Evolutionary conservation across 2,888 invertebrate species (phyloP).

Genomic region (Drosophila vallismaia): DNA sequence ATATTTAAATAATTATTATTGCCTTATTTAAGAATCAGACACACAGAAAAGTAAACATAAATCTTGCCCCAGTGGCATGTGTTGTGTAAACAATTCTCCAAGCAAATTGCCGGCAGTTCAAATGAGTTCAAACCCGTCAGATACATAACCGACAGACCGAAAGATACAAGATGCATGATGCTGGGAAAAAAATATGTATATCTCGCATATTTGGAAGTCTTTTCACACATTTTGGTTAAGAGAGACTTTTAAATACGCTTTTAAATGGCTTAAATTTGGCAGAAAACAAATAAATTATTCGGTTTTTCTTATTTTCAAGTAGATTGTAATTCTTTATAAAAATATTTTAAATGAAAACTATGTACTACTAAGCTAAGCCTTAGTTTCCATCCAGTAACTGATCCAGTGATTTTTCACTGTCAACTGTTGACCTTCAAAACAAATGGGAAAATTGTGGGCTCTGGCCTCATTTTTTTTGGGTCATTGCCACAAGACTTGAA

Average conservation of each 20-base stretch:
- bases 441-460: conserved; percentile 41
- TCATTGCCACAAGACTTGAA: conserved; percentile 48
- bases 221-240: background rate
- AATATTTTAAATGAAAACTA: too few species aligned
- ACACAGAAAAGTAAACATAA: background rate
- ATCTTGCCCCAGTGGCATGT: conserved; percentile 11
- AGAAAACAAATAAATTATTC: too few species aligned
- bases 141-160: conserved; percentile 10
- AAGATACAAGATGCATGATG: background rate
- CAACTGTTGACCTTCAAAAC: conserved; percentile 51
- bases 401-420: conserved; percentile 25
- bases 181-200: background rate
- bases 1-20: conserved; percentile 2
- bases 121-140: conserved; percentile 35
- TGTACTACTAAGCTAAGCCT: too few species aligned
- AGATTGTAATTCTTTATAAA: background rate
- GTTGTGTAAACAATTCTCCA: conserved; percentile 28
- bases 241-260: background rate
- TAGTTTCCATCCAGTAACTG: background rate
- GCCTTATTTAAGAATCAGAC: conserved; percentile 20
- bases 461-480: conserved; percentile 48
- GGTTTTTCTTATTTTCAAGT: too few species aligned
- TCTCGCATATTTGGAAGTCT: background rate
- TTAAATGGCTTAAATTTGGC: background rate
- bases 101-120: conserved; percentile 27